phyloP scores from a whole-genome alignment of 1,140 invertebrate genomes.

The Diplogasteroides magnus region DNA sequence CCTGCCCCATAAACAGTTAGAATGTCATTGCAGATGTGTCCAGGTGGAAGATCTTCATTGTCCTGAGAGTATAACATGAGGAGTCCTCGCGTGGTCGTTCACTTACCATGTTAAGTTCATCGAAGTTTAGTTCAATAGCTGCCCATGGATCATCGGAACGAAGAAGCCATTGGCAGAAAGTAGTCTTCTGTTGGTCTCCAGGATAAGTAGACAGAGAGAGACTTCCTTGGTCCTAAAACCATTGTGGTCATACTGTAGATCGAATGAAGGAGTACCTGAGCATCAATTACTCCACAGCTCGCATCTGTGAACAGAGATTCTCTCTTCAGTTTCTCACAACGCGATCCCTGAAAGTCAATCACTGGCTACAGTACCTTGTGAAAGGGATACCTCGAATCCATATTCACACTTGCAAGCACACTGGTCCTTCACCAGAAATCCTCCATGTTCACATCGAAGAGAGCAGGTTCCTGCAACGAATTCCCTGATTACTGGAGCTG shows the following conservation, averaged over 20 bases:
- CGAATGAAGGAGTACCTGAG: no score
- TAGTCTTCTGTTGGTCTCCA: not conserved
- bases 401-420: not conserved
- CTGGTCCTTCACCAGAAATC: not conserved
- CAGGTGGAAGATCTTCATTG: not conserved
- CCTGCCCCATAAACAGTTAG: not conserved
- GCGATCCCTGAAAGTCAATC: no score
- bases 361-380: no score
- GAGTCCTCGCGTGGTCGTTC: no score
- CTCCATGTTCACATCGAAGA: not conserved
- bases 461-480: not conserved
- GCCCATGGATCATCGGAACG: not conserved
- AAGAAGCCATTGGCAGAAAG: not conserved
- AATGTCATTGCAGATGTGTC: not conserved
- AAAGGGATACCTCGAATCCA: not conserved
- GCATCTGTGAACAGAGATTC: not conserved
- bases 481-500: no score
- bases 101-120: not conserved
- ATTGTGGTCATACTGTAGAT: no score
- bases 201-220: not conserved
- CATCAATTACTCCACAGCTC: not conserved
- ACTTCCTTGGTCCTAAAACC: not conserved
- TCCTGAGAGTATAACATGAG: no score
- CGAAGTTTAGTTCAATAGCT: not conserved
- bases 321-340: not conserved